A percentile compares a stretch with the other conserved stretches of the same genome.
Evolutionary conservation across 2,797 vertebrate genomes (phyloP).

Genomic region (Chromis chromis): DNA sequence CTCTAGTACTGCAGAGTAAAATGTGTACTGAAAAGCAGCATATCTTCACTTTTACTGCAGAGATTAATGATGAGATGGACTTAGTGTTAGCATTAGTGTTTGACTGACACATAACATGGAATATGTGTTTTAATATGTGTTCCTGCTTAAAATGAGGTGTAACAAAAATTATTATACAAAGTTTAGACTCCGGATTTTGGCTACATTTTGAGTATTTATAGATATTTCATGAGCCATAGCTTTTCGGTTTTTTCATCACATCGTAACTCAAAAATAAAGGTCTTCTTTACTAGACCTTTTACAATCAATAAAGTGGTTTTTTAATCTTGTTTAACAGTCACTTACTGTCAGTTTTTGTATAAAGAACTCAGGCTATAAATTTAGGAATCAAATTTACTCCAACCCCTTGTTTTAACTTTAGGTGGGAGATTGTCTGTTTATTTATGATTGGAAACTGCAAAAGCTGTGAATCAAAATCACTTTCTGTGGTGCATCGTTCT

Average conservation of each 20-base stretch:
- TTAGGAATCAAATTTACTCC: conserved; percentile 66
- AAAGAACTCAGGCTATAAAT: conserved; percentile 69
- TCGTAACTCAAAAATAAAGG: conserved; percentile 79
- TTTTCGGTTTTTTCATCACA: conserved; percentile 77
- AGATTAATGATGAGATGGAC: conserved; percentile 5
- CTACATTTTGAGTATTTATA: conserved; percentile 73
- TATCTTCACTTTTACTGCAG: conserved; percentile 2
- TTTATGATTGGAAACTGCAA: conserved; percentile 66
- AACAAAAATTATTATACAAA: conserved; percentile 66
- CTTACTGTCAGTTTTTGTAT: conserved; percentile 77
- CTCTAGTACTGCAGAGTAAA: neutral
- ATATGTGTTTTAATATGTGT: conserved; percentile 48
- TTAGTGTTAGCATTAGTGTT: conserved; percentile 8
- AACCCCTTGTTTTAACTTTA: conserved; percentile 73
- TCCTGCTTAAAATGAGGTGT: conserved; percentile 64
- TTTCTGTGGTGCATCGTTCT: conserved; percentile 54
- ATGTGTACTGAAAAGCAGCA: neutral
- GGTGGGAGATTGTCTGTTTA: conserved; percentile 62
- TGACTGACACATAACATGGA: conserved; percentile 50
- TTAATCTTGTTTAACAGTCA: conserved; percentile 75
- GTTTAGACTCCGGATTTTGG: conserved; percentile 46
- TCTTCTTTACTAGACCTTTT: conserved; percentile 77
- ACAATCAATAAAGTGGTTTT: conserved; percentile 77
- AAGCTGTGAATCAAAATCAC: conserved; percentile 62
- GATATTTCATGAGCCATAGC: conserved; percentile 70